Evolutionary conservation across 2,888 invertebrate genomes (phyloP), one percentile per base, ranked within the genome.

Genomic region (Agrypnus murinus): DNA sequence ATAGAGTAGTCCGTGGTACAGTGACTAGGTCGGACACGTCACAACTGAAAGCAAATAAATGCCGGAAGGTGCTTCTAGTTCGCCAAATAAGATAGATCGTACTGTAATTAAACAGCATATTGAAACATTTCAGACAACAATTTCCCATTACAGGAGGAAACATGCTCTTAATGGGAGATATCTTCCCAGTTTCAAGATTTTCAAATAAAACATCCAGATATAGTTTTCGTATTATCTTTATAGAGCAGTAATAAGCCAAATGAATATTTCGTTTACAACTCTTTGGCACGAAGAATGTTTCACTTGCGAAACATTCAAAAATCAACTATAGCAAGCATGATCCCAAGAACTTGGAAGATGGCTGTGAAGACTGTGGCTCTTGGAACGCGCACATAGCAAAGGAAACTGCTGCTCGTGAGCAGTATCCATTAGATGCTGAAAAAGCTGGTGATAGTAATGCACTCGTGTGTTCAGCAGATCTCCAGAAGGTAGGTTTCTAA

Each of bases 121-220:
- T 34, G 55, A 73, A 46, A 55, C 45, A 8, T 75, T 72, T 38
- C 46, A 60, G 48, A 73, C 74, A 8, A 50, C 59, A 10, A 70
- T 70, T 17, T 73, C 74, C 0, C 76, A 76, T 59, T 73, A 77
- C 53, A 58, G 76, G 38, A 45, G 75, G 59, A 69, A 66, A 48
- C 76, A 77, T 66, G 73, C 74, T 25, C 74, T 74, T 4, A 72
- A 76, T 55, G 36, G 65, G 34, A 40, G 58, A 38, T 74, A 76
- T 62, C 66, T 75, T 25, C 75, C 77, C 17, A 58, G 63, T 69
- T 63, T 53, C 38, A 71, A 48, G 55, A 60, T 40, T 74, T 71
- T 66, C 9, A 64, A 45, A 19, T 55, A 32, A 68, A 71, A 65
- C 62, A 68, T 62, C 19, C 65, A 53, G 7, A 59, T 59, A 60